Base-by-base conservation (phyloP, 2,888 invertebrate genomes). In the Entomobrya multifasciata region DNA sequence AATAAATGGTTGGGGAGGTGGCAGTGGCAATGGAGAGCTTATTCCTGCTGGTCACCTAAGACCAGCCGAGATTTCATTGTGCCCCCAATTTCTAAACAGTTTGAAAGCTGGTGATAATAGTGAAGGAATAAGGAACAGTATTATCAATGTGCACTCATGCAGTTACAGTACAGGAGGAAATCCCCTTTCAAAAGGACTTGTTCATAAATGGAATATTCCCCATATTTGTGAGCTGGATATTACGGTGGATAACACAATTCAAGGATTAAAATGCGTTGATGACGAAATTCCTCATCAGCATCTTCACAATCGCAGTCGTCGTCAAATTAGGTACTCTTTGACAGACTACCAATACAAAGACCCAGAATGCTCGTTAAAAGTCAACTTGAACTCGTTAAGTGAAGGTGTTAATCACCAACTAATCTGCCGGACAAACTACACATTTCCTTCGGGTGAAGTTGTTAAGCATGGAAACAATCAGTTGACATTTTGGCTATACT, bases 401-500 rank as follows among this genome's bases (percentile, higher is more conserved):
- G 8, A 22, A 20, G 22, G 15, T 6, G 30, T 2, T 30, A 1
- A 30, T 17, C n/a, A 52, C 20, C 30, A 76, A 22, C 10, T 84
- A 10, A 70, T 22, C 0, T 89, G 89, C 65, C 62, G 47, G 15
- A 89, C 90, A 5, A 88, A 87, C 25, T 30, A 81, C 25, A 76
- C 67, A 1, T 87, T 87, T 57, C 70, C 72, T 2, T 87, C 86
- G 11, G 89, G 88, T 22, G 79, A 88, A n/a, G 67, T 27, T 10
- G n/a, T 65, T 5, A 25, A 76, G 25, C n/a, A 79, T 15, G 90
- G 90, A 15, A 89, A 89, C 60, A 86, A 80, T 13, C 57, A 82
- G 0, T 11, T 90, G 11, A 91, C 96, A 1, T 97, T 97, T 92
- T 97, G 96, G 95, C 94, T 96, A 87, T 97, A 97, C 92, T 96